Conservation (phyloP, 2,888 invertebrate species). For the Strigamia crassipes region DNA sequence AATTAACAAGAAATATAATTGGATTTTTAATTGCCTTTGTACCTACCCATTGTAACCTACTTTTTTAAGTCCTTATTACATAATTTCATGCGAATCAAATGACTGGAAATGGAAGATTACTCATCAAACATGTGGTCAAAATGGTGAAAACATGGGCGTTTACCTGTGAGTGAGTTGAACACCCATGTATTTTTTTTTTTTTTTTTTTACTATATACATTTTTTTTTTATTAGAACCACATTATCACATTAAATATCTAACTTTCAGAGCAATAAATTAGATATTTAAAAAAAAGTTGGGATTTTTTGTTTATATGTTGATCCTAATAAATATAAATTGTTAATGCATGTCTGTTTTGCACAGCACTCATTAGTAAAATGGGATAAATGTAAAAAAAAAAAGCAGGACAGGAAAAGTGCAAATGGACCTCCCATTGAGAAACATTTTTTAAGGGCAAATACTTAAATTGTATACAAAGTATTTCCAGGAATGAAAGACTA, state of each 20-base stretch:
- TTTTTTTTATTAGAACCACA: neutral
- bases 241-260: neutral
- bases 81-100: neutral
- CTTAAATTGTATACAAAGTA: neutral
- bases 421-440: constrained; percentile 26
- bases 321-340: constrained; percentile 12
- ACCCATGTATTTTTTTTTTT: neutral
- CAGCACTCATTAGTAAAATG: neutral
- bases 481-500: neutral
- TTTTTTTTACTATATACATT: neutral
- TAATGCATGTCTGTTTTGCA: neutral
- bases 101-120: neutral
- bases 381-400: neutral
- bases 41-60: too few relatives aligned
- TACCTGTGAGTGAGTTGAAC: neutral
- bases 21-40: too few relatives aligned
- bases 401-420: constrained; percentile 5
- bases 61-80: neutral
- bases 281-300: neutral
- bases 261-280: neutral
- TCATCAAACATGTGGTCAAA: neutral
- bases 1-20: too few relatives aligned
- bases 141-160: neutral
- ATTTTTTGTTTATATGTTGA: neutral
- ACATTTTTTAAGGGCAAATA: neutral